These are phyloP conservation scores for Tachycineta bicolor DNA, from an alignment of 2,113 vertebrate species.

Conservation along the genomic window DNA sequence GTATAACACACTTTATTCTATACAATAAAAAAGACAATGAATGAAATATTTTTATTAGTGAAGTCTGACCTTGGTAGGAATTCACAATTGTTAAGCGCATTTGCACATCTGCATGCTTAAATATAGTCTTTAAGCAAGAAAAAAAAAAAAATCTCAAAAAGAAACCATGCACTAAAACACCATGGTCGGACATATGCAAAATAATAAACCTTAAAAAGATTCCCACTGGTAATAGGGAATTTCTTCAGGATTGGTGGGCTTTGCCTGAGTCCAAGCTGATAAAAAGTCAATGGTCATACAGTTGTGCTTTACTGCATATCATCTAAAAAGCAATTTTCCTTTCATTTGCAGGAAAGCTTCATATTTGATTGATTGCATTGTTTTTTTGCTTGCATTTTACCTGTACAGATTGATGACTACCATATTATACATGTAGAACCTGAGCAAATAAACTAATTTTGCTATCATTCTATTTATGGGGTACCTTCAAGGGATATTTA, in stretches of 20 bases:
- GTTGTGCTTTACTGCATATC: background rate
- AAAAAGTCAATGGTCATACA: background rate
- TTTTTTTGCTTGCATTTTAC: slow-evolving; percentile 25
- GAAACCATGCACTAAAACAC: background rate
- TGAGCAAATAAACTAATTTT: slow-evolving; percentile 21
- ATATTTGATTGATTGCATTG: background rate
- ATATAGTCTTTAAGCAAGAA: background rate
- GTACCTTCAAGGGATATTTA: slow-evolving; percentile 7
- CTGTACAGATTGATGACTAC: slow-evolving; percentile 8
- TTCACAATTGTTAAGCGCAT: background rate
- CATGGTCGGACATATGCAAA: background rate
- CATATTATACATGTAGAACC: background rate
- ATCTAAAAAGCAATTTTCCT: slow-evolving; percentile 13
- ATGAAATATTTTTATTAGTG: background rate
- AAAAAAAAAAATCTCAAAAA: background rate
- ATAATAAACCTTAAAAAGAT: background rate
- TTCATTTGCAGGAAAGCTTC: background rate
- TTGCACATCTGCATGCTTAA: background rate
- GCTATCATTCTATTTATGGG: background rate
- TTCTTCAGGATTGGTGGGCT: background rate
- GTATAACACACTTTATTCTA: background rate
- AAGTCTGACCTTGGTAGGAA: background rate
- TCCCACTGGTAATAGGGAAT: background rate
- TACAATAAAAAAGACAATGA: background rate
- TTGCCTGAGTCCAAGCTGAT: background rate